Conservation (phyloP, 2,888 invertebrate genomes). For the Mycogona germanica region DNA sequence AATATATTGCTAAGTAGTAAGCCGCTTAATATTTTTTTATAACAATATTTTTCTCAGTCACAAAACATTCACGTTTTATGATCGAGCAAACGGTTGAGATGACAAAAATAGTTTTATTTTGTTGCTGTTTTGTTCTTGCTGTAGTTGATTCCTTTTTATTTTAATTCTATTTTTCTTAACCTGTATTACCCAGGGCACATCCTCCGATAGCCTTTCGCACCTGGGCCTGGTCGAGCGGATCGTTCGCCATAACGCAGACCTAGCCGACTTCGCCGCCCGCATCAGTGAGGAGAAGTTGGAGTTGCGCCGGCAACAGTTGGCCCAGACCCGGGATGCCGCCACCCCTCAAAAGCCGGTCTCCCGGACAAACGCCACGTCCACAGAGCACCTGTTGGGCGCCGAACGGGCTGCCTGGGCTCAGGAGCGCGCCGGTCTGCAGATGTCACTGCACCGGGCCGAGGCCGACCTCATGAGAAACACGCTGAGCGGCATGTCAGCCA, state of each 20-base stretch:
- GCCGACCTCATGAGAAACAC: constrained; percentile 9
- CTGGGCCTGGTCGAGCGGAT: constrained; percentile 25
- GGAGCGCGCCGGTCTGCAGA: constrained; percentile 23
- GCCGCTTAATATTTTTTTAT: no score
- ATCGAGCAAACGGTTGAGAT: no score
- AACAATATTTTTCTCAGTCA: no score
- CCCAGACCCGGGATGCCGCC: constrained; percentile 27
- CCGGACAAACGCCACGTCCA: constrained; percentile 23
- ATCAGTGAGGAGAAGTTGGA: constrained; percentile 30
- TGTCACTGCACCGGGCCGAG: constrained; percentile 28
- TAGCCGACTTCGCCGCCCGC: constrained; percentile 27
- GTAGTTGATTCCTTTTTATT: no score
- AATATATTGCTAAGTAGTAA: no score
- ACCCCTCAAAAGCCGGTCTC: constrained; percentile 26
- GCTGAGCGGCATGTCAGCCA: background rate
- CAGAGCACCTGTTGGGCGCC: constrained; percentile 18
- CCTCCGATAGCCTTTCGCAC: background rate
- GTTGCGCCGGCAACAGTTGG: constrained; percentile 26
- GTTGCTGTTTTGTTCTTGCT: no score
- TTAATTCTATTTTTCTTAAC: no score
- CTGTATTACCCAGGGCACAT: no score
- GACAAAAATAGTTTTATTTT: no score
- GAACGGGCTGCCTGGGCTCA: constrained; percentile 24
- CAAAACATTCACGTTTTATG: no score
- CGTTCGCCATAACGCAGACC: constrained; percentile 30